Evolutionary conservation across 2,888 invertebrate genomes (phyloP).

Genomic region (Neocrepidodera transversa): DNA sequence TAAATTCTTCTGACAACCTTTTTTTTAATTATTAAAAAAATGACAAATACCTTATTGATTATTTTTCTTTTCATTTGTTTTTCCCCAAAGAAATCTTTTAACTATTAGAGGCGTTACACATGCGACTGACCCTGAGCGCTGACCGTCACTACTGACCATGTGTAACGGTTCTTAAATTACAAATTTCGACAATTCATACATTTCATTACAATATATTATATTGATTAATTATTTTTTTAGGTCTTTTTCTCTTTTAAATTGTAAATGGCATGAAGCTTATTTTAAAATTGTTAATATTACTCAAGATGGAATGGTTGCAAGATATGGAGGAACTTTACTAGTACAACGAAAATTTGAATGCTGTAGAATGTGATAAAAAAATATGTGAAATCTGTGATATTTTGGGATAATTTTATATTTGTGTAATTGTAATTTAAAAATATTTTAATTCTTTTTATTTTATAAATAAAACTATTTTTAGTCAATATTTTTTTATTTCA

Average conservation of each 20-base stretch:
- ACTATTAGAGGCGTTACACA: too few species aligned
- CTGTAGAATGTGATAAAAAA: conserved; percentile 36
- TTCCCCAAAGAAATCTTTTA: too few species aligned
- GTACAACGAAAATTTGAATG: conserved; percentile 51
- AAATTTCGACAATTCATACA: too few species aligned
- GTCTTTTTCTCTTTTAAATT: conserved; percentile 63
- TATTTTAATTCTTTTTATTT: background rate
- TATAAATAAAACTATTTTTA: background rate
- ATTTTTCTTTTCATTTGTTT: too few species aligned
- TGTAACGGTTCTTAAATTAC: too few species aligned
- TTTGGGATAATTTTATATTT: background rate
- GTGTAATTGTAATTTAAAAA: background rate
- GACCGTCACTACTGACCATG: too few species aligned
- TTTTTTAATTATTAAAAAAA: too few species aligned
- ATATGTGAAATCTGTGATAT: background rate
- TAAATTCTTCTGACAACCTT: too few species aligned
- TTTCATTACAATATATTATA: too few species aligned
- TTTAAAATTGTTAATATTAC: conserved; percentile 67
- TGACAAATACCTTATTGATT: too few species aligned
- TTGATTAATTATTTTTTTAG: too few species aligned
- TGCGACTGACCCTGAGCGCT: too few species aligned
- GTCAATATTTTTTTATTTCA: background rate
- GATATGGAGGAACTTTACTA: conserved; percentile 65
- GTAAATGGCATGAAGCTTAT: conserved; percentile 74
- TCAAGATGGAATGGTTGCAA: conserved; percentile 72